Evolutionary conservation across 2,888 invertebrate species (phyloP), one percentile per base, ranked within the genome.

Genomic region (Stenolophus ochropezus): DNA sequence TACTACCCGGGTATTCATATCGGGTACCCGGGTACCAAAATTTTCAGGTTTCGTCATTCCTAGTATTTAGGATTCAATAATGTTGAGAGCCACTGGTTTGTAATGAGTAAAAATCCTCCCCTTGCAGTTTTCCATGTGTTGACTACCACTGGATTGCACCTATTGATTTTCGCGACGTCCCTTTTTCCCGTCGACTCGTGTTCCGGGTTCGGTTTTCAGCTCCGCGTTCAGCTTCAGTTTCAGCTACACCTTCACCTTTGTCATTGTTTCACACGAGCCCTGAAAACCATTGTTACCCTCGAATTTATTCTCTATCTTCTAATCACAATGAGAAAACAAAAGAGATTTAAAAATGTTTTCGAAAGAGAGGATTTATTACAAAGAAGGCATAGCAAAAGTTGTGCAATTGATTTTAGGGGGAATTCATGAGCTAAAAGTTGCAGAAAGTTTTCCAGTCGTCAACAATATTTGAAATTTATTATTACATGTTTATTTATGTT

Each of bases 161-260:
- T 61, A 61, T 61, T 61, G 61, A 61, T 61, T 61, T 61, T 61
- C 23, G 21, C 61, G 61, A 8, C 25, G n/a, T 25, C 14, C 61
- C 25, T 61, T 61, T 61, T 61, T 61, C 61, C 21, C 23, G 61
- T 61, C 61, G 21, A 23, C 61, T 61, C 61, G 20, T 16, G 16
- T 23, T 58, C 58, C 11, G 58, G 23, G 21, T 61, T 61, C 61
- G 14, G 61, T 61, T 61, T 61, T 23, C 61, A 23, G 61, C 61
- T 61, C 14, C 18, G 56, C 18, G 33, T 42, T n/a, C n/a, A n/a
- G n/a, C n/a, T n/a, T n/a, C n/a, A n/a, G n/a, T n/a, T 42, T 42
- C 33, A 42, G 33, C 33, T 42, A 42, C 33, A 42, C 33, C 33
- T 42, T 42, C 33, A 8, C 23, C 23, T 61, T 23, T 61, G 23